These are phyloP conservation scores for Himalopsyche kuldschensis DNA, from an alignment of 2,888 invertebrate genomes.

Conservation along the genomic window DNA sequence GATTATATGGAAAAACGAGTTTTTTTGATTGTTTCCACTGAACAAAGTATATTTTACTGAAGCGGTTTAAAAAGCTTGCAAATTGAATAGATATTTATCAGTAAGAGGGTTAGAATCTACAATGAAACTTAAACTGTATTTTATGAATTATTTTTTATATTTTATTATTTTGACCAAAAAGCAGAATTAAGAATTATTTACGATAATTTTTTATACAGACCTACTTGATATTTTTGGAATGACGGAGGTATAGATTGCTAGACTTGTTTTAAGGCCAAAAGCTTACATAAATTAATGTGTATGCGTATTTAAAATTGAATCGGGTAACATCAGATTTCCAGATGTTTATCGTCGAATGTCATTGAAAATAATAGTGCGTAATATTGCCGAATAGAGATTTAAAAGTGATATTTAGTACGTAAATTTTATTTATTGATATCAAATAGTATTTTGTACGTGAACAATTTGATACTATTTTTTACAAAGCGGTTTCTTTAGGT, in stretches of 20 bases:
- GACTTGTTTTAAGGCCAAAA: background rate
- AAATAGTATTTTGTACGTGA: constrained; percentile 2
- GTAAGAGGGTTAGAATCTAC: background rate
- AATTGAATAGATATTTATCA: background rate
- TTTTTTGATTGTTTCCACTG: no score
- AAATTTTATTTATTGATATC: constrained; percentile 25
- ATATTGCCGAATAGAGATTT: constrained; percentile 4
- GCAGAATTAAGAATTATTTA: background rate
- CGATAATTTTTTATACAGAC: background rate
- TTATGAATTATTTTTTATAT: background rate
- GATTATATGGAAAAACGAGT: no score
- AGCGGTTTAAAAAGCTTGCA: background rate
- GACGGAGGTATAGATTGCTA: background rate
- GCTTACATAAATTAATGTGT: background rate
- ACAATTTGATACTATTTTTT: constrained; percentile 19
- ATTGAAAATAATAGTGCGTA: background rate
- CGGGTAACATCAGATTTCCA: background rate
- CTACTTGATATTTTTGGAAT: background rate
- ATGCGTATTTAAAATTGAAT: background rate
- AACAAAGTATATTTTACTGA: background rate
- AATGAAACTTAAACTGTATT: background rate
- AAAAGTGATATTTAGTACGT: constrained; percentile 25
- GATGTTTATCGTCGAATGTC: background rate
- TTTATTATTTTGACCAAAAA: background rate
- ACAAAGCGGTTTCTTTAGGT: constrained; percentile 1